These are phyloP conservation scores for Chondrilla cf. caribensis DNA, from an alignment of 37 sponge, comb jelly and placozoan species.

Conservation along the genomic window DNA sequence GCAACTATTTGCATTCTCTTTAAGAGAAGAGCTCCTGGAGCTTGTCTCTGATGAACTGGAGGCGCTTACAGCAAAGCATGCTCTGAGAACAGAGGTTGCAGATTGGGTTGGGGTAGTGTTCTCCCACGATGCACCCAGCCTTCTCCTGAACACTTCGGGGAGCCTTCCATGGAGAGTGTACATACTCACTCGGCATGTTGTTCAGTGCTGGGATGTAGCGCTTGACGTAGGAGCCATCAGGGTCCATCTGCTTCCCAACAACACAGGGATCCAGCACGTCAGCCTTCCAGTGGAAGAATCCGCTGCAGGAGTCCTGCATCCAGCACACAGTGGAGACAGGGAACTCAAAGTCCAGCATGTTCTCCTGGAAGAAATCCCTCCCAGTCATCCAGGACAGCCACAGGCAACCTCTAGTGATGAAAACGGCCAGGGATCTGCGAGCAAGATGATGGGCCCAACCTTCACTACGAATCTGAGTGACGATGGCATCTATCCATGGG, in stretches of 20 bases:
- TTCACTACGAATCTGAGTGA: slow-evolving; percentile 68
- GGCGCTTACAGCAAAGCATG: slow-evolving; percentile 63
- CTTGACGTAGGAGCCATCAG: slow-evolving; percentile 74
- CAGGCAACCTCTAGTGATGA: slow-evolving; percentile 81
- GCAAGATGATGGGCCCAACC: slow-evolving; percentile 81
- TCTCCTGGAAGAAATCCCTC: slow-evolving; percentile 75
- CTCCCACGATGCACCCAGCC: slow-evolving; percentile 79
- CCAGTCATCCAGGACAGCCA: slow-evolving; percentile 87
- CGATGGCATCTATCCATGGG: slow-evolving; percentile 89
- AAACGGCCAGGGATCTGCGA: slow-evolving; percentile 77
- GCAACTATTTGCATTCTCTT: too few species aligned
- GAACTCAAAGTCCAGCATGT: slow-evolving; percentile 83
- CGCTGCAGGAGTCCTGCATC: slow-evolving; percentile 84
- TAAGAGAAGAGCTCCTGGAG: slow-evolving; percentile 27
- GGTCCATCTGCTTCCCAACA: slow-evolving; percentile 75
- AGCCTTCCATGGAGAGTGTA: slow-evolving; percentile 88
- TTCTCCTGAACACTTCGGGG: slow-evolving; percentile 64
- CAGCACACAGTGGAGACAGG: slow-evolving; percentile 81
- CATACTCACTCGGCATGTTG: slow-evolving; percentile 72
- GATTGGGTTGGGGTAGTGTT: slow-evolving; percentile 83
- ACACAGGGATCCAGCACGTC: slow-evolving; percentile 53
- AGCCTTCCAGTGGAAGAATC: slow-evolving; percentile 69
- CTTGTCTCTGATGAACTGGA: slow-evolving; percentile 42
- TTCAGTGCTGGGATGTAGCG: slow-evolving; percentile 69
- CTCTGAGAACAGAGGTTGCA: slow-evolving; percentile 50